phyloP scores from a whole-genome alignment of 2,113 vertebrate genomes.

The Pollachius pollachius region DNA sequence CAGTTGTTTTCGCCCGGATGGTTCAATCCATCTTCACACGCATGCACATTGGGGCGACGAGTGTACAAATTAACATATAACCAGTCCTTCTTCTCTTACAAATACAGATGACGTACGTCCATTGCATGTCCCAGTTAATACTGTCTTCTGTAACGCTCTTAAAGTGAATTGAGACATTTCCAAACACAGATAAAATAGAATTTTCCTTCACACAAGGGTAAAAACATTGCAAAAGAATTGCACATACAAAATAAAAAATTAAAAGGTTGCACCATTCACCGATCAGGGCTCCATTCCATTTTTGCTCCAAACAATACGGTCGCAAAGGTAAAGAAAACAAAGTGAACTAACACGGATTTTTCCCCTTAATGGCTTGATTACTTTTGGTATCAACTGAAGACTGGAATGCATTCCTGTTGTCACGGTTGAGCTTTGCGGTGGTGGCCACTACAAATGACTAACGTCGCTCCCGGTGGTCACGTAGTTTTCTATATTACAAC shows the following conservation, averaged over 20 bases:
- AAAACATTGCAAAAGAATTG: slow-evolving; percentile 34
- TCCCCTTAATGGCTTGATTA: slow-evolving; percentile 36
- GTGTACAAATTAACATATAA: neutral
- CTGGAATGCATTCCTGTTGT: slow-evolving; percentile 25
- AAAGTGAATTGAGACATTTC: slow-evolving; percentile 12
- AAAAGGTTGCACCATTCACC: slow-evolving; percentile 26
- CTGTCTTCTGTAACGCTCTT: slow-evolving; percentile 35
- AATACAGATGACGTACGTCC: neutral
- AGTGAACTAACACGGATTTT: slow-evolving; percentile 46
- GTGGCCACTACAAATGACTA: slow-evolving; percentile 19
- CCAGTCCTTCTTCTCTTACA: neutral
- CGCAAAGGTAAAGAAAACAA: neutral
- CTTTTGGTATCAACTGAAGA: slow-evolving; percentile 10
- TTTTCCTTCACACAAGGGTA: slow-evolving; percentile 28
- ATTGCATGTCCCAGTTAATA: slow-evolving; percentile 29
- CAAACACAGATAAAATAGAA: slow-evolving; percentile 21
- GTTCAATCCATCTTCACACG: slow-evolving; percentile 11
- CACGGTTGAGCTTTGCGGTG: slow-evolving; percentile 10
- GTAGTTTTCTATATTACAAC: neutral
- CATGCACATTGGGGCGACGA: neutral
- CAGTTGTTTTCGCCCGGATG: too few species aligned
- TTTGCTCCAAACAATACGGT: slow-evolving; percentile 9
- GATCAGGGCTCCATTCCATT: slow-evolving; percentile 21
- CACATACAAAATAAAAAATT: slow-evolving; percentile 52
- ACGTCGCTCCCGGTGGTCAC: slow-evolving; percentile 15